Base-by-base conservation (phyloP, 2,797 vertebrate species). In the Syndactyla subalaris region DNA sequence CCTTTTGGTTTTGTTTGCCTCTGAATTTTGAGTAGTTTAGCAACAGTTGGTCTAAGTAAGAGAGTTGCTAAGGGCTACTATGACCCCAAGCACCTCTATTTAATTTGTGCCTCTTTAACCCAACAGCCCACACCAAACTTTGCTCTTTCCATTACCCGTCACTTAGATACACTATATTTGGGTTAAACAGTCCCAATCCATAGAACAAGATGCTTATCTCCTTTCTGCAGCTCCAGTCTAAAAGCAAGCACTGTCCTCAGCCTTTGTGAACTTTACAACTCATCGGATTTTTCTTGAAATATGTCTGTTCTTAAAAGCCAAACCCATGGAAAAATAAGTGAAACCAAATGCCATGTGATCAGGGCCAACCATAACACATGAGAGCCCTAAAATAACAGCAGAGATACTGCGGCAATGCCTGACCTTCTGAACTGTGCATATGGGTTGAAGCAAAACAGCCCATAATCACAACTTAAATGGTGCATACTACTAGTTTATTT, bases 321-420 rank as follows among this genome's bases (percentile, higher is more conserved):
- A 98, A 97, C 82, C 95, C 93, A 84, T 83, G 90, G 92, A 97
- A 97, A 97, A 98, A 97, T 96, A 97, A 96, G 80, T 94, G 92
- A 98, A 98, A 97, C 95, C 96, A 97, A 98, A 97, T 82, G 86
- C 92, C 95, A 92, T 65, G 78, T 83, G 87, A 92, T 80, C 41
- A 34, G 83, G 72, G 97, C 97, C 97, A 98, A 98, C 57, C 92
- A 97, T 96, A 98, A 98, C 94, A 96, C 70, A 96, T 8, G 27
- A 93, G 91, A 97, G 85, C 90, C 87, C 87, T 96, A 97, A 97
- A 98, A 97, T 97, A 98, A 97, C 95, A 98, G 95, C 93, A 98
- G 96, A 95, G 83, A 96, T 84, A 43, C 85, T 97, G 96, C 29
- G 96, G 97, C 97, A 96, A 91, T 78, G 92, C 92, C 95, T 97